Evolutionary conservation across 2,797 vertebrate species (phyloP), one percentile per base, ranked within the genome.

Genomic region (Labroides dimidiatus): DNA sequence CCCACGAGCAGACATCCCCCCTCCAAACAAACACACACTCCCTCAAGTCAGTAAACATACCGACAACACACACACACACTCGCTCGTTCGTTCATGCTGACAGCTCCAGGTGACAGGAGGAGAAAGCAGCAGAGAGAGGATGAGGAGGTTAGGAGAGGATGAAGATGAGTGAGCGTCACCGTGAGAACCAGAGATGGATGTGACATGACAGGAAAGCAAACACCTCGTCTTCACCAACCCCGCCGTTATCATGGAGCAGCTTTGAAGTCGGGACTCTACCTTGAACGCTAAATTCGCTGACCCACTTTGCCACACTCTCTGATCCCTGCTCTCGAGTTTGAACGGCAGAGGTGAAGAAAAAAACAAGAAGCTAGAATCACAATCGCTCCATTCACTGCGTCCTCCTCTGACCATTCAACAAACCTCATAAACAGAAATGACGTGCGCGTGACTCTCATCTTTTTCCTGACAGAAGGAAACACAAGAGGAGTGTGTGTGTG

Each of bases 261-360:
- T 84, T 80, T 85, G 74, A 87, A 87, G 79, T 81, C 80, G 37
- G 27, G 54, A 56, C 71, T 66, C 17, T 45, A 84, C 78, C 80
- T 81, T 41, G 19, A 20, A 75, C 14, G 56, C 51, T 55, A 79
- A 68, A 45, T 74, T 42, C 66, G 0, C 67, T 85, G 87, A 86
- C 87, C 87, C 81, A 86, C 39, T 84, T 36, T 51, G 48, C 27
- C 61, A 36, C 37, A 56, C 54, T 43, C 61, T 24, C 55, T 71
- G 24, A 64, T 54, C 76, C 44, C 5, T 53, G n/a, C 50, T 60
- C 65, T 53, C 57, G 0, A 27, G 64, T 70, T 49, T 65, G 62
- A 54, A 43, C 36, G 27, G 45, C 37, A 41, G 66, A 27, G 74
- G 64, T 37, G 23, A 74, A 30, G 21, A 41, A 57, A 42, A 41